Conservation (phyloP, 2,797 vertebrate species). For the Amniataba percoides region DNA sequence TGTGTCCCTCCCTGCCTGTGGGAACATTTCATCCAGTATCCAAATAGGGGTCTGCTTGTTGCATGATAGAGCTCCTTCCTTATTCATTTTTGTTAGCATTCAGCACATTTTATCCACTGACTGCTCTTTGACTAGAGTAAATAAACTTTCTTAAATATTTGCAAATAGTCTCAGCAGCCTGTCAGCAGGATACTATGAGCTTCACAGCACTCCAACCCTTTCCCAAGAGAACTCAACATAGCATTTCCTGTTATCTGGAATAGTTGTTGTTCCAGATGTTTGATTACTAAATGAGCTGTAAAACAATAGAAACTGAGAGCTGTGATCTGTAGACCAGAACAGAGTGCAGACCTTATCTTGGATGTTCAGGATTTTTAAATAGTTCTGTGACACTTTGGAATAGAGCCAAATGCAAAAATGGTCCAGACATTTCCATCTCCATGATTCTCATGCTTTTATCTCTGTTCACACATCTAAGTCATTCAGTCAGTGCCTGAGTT, state of each 20-base stretch:
- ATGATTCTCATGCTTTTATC: background rate
- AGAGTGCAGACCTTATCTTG: background rate
- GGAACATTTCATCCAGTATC: background rate
- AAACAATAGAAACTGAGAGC: background rate
- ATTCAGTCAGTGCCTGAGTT: no score
- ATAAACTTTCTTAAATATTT: constrained; percentile 13
- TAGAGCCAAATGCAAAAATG: constrained; percentile 5
- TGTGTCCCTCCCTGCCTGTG: background rate
- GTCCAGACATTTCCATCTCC: background rate
- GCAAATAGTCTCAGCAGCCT: background rate
- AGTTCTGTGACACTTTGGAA: constrained; percentile 1
- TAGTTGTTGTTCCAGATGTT: constrained; percentile 61
- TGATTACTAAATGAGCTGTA: constrained; percentile 20
- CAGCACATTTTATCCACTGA: background rate
- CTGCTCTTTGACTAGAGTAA: background rate
- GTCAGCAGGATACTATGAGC: constrained; percentile 16
- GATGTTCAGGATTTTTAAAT: background rate
- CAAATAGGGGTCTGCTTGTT: background rate
- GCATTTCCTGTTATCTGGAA: constrained; percentile 38
- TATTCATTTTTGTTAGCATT: constrained; percentile 11
- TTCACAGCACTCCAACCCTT: background rate
- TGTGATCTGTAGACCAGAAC: background rate
- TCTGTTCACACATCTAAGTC: background rate
- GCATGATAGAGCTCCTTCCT: background rate
- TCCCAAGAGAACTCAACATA: background rate